Conservation (phyloP, 2,113 vertebrate genomes). For the Addax nasomaculatus region DNA sequence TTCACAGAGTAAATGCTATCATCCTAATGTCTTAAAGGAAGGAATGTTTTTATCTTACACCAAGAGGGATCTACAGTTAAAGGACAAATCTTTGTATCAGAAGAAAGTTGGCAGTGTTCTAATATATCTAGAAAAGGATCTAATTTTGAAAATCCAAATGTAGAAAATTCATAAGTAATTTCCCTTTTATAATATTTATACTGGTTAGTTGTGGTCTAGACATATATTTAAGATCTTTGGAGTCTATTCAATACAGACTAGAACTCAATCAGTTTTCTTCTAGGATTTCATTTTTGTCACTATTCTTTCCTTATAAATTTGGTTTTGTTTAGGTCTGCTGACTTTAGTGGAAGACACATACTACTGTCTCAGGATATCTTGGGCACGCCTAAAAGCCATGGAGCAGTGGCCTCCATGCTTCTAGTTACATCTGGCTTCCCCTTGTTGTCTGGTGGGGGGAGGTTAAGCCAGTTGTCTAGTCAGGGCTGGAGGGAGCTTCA, state of each 20-base stretch:
- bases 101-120: not conserved
- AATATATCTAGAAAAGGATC: not conserved
- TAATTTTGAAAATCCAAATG: slow-evolving; percentile 9
- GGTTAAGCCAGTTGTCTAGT: not conserved
- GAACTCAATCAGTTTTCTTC: not conserved
- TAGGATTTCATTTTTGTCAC: not conserved
- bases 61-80: not conserved
- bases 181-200: not conserved
- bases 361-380: not conserved
- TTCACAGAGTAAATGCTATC: not conserved
- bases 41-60: not conserved
- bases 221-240: not conserved
- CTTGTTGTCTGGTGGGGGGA: not conserved
- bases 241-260: not conserved
- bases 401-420: not conserved
- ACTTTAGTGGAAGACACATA: not conserved
- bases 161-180: not conserved
- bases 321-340: not conserved
- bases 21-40: not conserved
- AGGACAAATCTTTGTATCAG: not conserved
- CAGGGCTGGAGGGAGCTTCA: not conserved
- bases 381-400: not conserved
- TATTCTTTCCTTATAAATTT: not conserved
- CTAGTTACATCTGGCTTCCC: not conserved
- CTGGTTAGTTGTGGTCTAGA: not conserved